Percentiles rank a stretch among this genome's conserved stretches.
These are phyloP conservation scores for Sylvia atricapilla DNA, from an alignment of 2,113 vertebrate genomes.

Conservation along the genomic window DNA sequence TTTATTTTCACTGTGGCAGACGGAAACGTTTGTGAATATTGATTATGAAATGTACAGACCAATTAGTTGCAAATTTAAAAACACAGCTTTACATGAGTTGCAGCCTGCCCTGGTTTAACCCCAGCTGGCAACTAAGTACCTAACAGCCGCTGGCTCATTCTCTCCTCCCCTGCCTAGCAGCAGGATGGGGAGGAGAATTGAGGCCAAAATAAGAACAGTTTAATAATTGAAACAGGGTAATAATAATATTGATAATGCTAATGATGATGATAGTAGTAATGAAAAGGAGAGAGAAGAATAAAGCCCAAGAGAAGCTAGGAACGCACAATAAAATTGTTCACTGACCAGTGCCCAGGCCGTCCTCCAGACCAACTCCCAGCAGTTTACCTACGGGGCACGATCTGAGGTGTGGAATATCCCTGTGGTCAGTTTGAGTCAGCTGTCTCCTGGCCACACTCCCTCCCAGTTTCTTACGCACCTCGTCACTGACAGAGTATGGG, in stretches of 20 bases:
- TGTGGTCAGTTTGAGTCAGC: background rate
- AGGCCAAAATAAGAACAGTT: background rate
- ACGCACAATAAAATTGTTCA: background rate
- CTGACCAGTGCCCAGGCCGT: background rate
- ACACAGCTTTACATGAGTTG: background rate
- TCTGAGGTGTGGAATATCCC: background rate
- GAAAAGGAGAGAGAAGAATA: background rate
- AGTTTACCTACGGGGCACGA: background rate
- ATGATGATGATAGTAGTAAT: background rate
- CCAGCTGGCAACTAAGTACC: background rate
- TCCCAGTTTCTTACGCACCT: background rate
- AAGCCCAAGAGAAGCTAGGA: background rate
- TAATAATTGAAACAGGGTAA: background rate
- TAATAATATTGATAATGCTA: background rate
- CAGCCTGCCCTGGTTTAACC: background rate
- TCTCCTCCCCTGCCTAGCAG: background rate
- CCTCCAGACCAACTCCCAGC: background rate
- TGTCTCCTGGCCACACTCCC: background rate
- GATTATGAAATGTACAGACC: background rate
- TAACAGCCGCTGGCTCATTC: fast-evolving
- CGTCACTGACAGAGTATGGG: background rate
- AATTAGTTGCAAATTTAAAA: background rate
- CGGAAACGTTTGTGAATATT: background rate
- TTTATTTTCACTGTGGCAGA: background rate
- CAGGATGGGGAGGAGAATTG: fast-evolving